These are phyloP conservation scores for Capreolus pygargus DNA, from an alignment of 2,113 vertebrate genomes.

Conservation along the genomic window DNA sequence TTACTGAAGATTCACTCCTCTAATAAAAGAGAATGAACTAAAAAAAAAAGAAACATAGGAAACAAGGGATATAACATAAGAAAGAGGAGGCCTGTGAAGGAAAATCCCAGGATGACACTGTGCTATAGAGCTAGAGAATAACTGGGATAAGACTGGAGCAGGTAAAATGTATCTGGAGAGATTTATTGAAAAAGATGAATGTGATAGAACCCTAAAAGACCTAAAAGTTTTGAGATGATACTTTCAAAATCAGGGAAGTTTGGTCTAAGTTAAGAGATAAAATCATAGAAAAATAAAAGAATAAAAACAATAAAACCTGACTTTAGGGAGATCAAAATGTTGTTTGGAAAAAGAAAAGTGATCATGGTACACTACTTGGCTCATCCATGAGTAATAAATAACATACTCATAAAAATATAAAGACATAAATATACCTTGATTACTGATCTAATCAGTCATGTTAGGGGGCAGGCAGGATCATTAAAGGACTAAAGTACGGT, in stretches of 20 bases:
- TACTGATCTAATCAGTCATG: not conserved
- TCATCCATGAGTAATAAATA: not conserved
- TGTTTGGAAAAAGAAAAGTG: not conserved
- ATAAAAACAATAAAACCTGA: slow-evolving; percentile 1
- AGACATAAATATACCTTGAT: not conserved
- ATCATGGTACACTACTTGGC: not conserved
- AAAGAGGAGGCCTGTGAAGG: not conserved
- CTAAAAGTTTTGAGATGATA: not conserved
- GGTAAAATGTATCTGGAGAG: not conserved
- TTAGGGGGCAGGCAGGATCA: not conserved
- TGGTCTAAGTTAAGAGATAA: not conserved
- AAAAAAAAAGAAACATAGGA: not conserved
- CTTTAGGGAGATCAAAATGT: not conserved
- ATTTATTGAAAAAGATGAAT: not conserved
- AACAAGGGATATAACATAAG: not conserved
- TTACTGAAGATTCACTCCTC: not conserved
- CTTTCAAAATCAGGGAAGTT: not conserved
- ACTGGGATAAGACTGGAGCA: not conserved
- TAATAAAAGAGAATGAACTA: not conserved
- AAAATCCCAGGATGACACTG: not conserved
- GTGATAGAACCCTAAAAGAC: not conserved
- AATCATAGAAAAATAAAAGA: not conserved
- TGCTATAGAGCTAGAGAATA: not conserved
- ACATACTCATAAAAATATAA: not conserved
- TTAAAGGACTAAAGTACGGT: not conserved